phyloP scores from a whole-genome alignment of 2,797 vertebrate species.

The Rhodeus uyekii region DNA sequence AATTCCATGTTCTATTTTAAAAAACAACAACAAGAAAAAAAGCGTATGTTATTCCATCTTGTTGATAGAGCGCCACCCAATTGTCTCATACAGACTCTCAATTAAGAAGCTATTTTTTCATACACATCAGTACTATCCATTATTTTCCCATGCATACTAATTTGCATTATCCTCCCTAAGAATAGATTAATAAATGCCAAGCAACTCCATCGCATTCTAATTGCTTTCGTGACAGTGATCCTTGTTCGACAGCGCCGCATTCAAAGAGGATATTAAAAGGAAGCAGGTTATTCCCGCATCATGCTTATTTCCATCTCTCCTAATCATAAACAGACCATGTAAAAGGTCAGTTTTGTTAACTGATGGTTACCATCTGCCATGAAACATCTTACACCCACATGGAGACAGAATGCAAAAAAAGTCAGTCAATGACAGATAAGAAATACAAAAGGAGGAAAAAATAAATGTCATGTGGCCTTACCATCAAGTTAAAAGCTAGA shows the following conservation, averaged over 20 bases:
- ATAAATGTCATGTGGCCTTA: background rate
- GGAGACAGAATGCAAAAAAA: background rate
- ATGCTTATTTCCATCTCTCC: conserved; percentile 33
- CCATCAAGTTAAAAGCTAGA: background rate
- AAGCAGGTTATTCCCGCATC: conserved; percentile 19
- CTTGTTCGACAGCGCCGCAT: background rate
- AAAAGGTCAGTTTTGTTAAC: conserved; percentile 46
- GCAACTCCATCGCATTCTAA: conserved; percentile 41
- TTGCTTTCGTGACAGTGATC: conserved; percentile 35
- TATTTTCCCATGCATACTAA: conserved; percentile 44
- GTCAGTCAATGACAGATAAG: background rate
- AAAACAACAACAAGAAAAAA: background rate
- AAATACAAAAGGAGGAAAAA: background rate
- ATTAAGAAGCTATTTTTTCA: conserved; percentile 5
- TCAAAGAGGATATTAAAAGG: conserved; percentile 44
- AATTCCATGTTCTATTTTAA: background rate
- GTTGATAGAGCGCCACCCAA: background rate
- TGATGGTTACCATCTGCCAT: conserved; percentile 34
- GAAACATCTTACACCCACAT: background rate
- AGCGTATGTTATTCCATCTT: background rate
- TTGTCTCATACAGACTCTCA: conserved; percentile 1
- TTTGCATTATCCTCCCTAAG: conserved; percentile 25
- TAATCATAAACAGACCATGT: background rate
- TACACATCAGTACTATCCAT: conserved; percentile 6
- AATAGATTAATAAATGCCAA: conserved; percentile 39